Evolutionary conservation across 2,797 vertebrate species (phyloP).

Genomic region (Trematomus bernacchii): DNA sequence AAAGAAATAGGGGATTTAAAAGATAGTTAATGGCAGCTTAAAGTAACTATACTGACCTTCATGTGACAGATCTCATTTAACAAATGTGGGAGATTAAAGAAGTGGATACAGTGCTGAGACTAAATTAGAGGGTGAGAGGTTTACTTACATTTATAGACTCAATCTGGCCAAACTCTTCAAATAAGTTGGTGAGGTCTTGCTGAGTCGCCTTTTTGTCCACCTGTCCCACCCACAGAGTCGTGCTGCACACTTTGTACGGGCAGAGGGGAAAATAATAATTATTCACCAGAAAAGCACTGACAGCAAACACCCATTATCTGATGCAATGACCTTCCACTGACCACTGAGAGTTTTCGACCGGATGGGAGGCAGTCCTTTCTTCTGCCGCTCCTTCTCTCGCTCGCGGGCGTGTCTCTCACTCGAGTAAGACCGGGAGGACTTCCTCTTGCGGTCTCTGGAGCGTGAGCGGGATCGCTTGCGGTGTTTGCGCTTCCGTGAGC

Average conservation of each 20-base stretch:
- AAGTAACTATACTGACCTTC: neutral
- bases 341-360: constrained; percentile 96
- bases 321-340: constrained; percentile 62
- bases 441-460: constrained; percentile 96
- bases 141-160: constrained; percentile 97
- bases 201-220: constrained; percentile 99
- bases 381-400: constrained; percentile 96
- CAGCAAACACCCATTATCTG: neutral
- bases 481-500: constrained; percentile 96
- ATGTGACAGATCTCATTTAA: neutral
- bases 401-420: constrained; percentile 95
- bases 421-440: constrained; percentile 95
- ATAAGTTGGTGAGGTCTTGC: constrained; percentile 98
- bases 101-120: neutral
- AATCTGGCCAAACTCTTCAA: constrained; percentile 99
- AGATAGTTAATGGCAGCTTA: neutral
- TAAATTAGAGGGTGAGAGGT: neutral
- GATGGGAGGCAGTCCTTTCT: constrained; percentile 96
- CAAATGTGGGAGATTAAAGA: constrained; percentile 20
- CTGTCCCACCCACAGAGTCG: constrained; percentile 99
- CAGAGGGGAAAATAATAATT: neutral
- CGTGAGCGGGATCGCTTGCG: constrained; percentile 95
- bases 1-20: neutral
- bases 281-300: neutral
- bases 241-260: constrained; percentile 92